Evolutionary conservation across 2,797 vertebrate genomes (phyloP).

Genomic region (Gallirallus australis): DNA sequence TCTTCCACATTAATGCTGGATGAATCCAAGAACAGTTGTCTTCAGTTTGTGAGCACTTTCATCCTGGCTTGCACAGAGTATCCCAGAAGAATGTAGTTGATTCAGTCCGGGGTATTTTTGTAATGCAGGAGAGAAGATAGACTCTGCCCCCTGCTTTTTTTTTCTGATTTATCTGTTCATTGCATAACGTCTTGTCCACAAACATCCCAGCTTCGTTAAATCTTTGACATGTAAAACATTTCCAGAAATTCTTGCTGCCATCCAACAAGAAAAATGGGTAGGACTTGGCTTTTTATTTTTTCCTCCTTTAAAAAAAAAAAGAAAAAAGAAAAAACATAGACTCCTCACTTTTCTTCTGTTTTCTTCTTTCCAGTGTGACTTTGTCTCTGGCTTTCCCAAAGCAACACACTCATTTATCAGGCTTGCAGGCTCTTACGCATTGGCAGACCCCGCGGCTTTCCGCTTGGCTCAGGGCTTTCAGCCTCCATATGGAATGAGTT

Average conservation of each 20-base stretch:
- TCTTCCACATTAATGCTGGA: fast-evolving
- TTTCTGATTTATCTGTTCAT: conserved; percentile 57
- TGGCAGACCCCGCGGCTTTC: conserved; percentile 65
- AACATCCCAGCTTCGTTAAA: conserved; percentile 57
- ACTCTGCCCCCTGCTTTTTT: not conserved
- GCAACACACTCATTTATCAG: conserved; percentile 56
- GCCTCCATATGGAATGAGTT: conserved; percentile 76
- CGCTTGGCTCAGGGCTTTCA: conserved; percentile 33
- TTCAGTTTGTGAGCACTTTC: not conserved
- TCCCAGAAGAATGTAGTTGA: not conserved
- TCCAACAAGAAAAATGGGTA: conserved; percentile 31
- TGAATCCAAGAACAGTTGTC: fast-evolving
- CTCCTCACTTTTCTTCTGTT: not conserved
- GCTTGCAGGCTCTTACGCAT: not conserved
- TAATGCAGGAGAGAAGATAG: not conserved
- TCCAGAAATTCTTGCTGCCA: conserved; percentile 51
- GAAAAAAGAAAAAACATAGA: not conserved
- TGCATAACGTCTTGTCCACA: conserved; percentile 35
- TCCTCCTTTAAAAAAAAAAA: not conserved
- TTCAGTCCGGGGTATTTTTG: not conserved
- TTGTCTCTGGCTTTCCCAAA: conserved; percentile 22
- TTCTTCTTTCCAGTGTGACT: conserved; percentile 5
- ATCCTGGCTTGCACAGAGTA: not conserved
- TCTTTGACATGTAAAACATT: conserved; percentile 43
- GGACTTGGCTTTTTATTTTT: not conserved